A percentile compares a stretch with the other conserved stretches of the same genome.
Evolutionary conservation across 2,797 vertebrate species (phyloP).

Genomic region (Poeciliopsis turneri): DNA sequence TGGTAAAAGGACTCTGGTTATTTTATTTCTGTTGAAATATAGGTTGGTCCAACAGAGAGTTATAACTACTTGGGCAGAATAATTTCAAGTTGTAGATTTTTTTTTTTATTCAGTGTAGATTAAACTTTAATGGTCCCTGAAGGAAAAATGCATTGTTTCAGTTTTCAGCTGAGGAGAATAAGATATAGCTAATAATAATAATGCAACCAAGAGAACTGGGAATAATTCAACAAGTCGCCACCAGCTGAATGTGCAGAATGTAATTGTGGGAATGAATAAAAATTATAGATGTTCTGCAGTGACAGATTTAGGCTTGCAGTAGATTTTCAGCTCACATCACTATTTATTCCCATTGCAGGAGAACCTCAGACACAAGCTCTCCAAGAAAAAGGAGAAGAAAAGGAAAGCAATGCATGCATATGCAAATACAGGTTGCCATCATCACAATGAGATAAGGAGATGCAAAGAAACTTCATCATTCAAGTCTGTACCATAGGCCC

Average conservation of each 20-base stretch:
- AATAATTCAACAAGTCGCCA: constrained; percentile 64
- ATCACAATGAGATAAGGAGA: constrained; percentile 26
- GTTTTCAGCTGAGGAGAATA: constrained; percentile 58
- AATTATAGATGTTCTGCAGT: constrained; percentile 40
- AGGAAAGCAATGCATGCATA: constrained; percentile 37
- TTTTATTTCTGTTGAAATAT: constrained; percentile 49
- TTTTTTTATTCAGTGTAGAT: constrained; percentile 54
- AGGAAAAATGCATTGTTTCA: constrained; percentile 47
- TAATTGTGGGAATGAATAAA: constrained; percentile 46
- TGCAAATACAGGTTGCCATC: constrained; percentile 38
- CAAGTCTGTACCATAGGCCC: constrained; percentile 31
- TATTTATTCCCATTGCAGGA: constrained; percentile 29
- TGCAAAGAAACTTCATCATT: constrained; percentile 43
- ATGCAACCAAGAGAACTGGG: constrained; percentile 52
- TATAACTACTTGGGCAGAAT: constrained; percentile 42
- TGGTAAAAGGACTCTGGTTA: constrained; percentile 38
- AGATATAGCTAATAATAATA: constrained; percentile 64
- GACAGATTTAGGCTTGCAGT: constrained; percentile 43
- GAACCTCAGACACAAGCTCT: constrained; percentile 20
- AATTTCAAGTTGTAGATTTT: constrained; percentile 61
- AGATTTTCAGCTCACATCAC: constrained; percentile 21
- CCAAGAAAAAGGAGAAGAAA: constrained; percentile 4
- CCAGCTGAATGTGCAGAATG: constrained; percentile 41
- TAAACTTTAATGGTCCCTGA: constrained; percentile 67
- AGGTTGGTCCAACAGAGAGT: constrained; percentile 45